Conservation (phyloP, 2,797 vertebrate species). For the Austrolebias charrua region DNA sequence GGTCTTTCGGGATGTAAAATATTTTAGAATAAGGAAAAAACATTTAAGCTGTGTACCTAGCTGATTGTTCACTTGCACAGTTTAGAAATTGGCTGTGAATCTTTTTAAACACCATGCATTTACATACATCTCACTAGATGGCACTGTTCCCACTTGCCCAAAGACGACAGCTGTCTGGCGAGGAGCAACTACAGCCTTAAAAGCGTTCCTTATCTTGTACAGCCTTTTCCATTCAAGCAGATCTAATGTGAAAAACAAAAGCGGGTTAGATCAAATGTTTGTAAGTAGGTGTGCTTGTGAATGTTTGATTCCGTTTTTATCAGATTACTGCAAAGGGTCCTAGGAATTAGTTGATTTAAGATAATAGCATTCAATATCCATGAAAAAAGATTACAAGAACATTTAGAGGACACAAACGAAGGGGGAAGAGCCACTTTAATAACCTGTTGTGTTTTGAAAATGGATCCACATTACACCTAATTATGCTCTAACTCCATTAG, state of each 20-base stretch:
- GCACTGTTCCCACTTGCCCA: slow-evolving; percentile 71
- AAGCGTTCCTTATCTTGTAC: slow-evolving; percentile 50
- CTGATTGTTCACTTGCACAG: slow-evolving; percentile 6
- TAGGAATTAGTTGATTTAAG: slow-evolving; percentile 39
- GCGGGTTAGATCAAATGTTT: slow-evolving; percentile 45
- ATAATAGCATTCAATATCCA: slow-evolving; percentile 40
- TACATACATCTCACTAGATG: slow-evolving; percentile 67
- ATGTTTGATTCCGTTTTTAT: slow-evolving; percentile 47
- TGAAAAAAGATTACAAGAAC: slow-evolving; percentile 27
- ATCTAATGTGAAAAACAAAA: slow-evolving; percentile 47
- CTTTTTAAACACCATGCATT: slow-evolving; percentile 12
- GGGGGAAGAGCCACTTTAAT: not conserved
- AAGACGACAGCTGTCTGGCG: slow-evolving; percentile 18
- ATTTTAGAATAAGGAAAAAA: not conserved
- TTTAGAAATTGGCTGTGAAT: not conserved
- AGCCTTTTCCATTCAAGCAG: slow-evolving; percentile 49
- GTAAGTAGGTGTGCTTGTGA: slow-evolving; percentile 44
- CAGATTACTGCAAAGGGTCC: slow-evolving; percentile 34
- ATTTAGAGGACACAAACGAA: slow-evolving; percentile 21
- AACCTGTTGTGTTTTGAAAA: slow-evolving; percentile 3
- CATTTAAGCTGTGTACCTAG: not conserved
- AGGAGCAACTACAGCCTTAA: slow-evolving; percentile 30
- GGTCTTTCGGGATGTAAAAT: not conserved
- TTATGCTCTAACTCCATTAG: slow-evolving; percentile 7
- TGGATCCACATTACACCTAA: not conserved